Percentiles rank a stretch among this genome's conserved stretches.
Evolutionary conservation across 2,888 invertebrate species (phyloP).

Genomic region (Agrochola lota): DNA sequence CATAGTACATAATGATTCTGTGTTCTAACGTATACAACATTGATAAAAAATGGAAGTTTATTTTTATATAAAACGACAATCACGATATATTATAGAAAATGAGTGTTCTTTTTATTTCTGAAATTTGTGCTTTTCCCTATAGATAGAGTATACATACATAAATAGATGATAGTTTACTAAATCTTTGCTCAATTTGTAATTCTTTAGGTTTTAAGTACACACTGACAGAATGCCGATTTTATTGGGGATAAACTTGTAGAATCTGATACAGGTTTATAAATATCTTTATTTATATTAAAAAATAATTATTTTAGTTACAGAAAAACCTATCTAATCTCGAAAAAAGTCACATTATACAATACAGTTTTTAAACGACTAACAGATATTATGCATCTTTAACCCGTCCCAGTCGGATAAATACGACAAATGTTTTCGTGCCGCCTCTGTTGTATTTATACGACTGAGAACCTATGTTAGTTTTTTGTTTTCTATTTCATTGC

Average conservation of each 20-base stretch:
- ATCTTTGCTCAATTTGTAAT: slow-evolving; percentile 50
- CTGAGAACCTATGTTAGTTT: not conserved
- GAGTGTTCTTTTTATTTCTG: slow-evolving; percentile 74
- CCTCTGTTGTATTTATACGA: not conserved
- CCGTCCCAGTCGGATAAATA: not conserved
- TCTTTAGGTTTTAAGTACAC: slow-evolving; percentile 1
- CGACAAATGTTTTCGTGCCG: not conserved
- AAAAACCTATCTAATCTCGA: not conserved
- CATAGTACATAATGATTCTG: slow-evolving; percentile 74
- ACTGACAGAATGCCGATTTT: not conserved
- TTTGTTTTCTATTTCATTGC: not conserved
- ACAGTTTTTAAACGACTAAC: slow-evolving; percentile 3
- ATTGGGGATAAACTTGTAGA: not conserved
- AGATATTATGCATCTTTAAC: slow-evolving; percentile 21
- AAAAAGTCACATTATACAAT: not conserved
- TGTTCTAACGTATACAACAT: slow-evolving; percentile 83
- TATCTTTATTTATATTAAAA: not conserved
- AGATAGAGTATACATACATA: slow-evolving; percentile 63
- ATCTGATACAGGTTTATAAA: not conserved
- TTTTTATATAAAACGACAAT: slow-evolving; percentile 77
- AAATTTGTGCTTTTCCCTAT: slow-evolving; percentile 85
- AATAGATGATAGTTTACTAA: slow-evolving; percentile 49
- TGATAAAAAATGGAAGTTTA: slow-evolving; percentile 78
- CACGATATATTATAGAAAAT: slow-evolving; percentile 79
- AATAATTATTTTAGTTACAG: not conserved